Conservation (phyloP, 2,113 vertebrate species). For the Ctenomys sociabilis region DNA sequence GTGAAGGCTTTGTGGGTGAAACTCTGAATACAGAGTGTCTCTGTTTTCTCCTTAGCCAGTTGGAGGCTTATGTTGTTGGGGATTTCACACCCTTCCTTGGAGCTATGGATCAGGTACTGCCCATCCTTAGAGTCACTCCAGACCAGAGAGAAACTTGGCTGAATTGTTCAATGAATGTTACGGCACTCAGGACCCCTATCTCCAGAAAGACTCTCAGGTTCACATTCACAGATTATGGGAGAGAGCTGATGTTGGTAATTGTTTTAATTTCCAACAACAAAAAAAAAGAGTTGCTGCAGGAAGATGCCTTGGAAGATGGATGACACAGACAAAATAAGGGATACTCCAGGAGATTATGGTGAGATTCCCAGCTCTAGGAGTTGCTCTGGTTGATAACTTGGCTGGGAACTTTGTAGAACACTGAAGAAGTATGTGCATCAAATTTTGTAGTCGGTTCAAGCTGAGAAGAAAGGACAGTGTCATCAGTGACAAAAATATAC, state of each 20-base stretch:
- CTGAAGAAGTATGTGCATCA: neutral
- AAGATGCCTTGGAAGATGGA: neutral
- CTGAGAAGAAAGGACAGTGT: conserved; percentile 10
- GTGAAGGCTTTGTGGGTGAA: neutral
- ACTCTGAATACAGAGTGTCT: neutral
- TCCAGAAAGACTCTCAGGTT: neutral
- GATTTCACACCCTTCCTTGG: neutral
- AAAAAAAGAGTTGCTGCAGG: neutral
- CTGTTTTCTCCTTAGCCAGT: neutral
- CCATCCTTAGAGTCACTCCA: neutral
- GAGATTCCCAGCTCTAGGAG: neutral
- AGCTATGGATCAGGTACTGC: neutral
- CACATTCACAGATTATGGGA: neutral
- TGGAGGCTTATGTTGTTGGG: neutral
- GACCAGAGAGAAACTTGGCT: neutral
- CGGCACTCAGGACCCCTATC: neutral
- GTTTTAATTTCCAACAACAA: neutral
- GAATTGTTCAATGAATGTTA: neutral
- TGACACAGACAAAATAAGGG: neutral
- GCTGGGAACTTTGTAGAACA: neutral
- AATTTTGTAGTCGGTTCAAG: neutral
- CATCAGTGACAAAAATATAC: conserved; percentile 29
- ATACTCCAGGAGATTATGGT: neutral
- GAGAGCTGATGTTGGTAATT: neutral
- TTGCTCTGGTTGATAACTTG: neutral